A percentile compares a stretch with the other conserved stretches of the same genome.
phyloP scores from a whole-genome alignment of 1,140 invertebrate genomes.

The Drosophila bocki region DNA sequence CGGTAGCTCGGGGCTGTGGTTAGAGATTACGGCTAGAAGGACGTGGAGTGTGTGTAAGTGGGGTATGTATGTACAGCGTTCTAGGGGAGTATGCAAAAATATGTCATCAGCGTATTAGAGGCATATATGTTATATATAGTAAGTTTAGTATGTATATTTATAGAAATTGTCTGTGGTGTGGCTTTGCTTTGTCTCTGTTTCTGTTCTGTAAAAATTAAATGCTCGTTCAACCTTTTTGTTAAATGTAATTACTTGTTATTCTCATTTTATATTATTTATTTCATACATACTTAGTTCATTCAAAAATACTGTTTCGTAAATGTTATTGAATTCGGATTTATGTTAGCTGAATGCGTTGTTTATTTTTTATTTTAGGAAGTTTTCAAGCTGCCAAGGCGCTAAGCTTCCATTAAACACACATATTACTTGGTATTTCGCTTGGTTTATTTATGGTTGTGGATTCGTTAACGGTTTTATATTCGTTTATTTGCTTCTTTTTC shows the following conservation, averaged over 20 bases:
- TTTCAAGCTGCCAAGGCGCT: slow-evolving; percentile 46
- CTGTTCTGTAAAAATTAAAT: slow-evolving; percentile 64
- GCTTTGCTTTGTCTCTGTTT: slow-evolving; percentile 7
- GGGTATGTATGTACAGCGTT: slow-evolving; percentile 15
- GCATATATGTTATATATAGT: slow-evolving; percentile 1
- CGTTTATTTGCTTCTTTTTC: slow-evolving; percentile 17
- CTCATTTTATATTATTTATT: too few species aligned
- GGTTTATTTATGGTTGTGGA: not conserved
- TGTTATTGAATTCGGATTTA: slow-evolving; percentile 57
- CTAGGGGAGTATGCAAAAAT: slow-evolving; percentile 46
- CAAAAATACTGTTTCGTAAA: slow-evolving; percentile 75
- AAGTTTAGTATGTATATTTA: slow-evolving; percentile 11
- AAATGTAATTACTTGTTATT: slow-evolving; percentile 27
- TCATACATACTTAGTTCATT: slow-evolving; percentile 41
- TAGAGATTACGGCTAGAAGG: slow-evolving; percentile 35
- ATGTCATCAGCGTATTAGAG: slow-evolving; percentile 46
- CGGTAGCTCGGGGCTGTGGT: slow-evolving; percentile 15
- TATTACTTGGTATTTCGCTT: slow-evolving; percentile 6
- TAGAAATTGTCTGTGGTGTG: slow-evolving; percentile 43
- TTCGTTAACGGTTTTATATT: slow-evolving; percentile 31
- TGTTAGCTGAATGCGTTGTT: slow-evolving; percentile 52
- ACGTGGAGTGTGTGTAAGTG: not conserved
- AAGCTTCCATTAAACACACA: slow-evolving; percentile 40
- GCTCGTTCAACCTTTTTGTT: slow-evolving; percentile 71
- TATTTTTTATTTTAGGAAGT: slow-evolving; percentile 7